These are phyloP conservation scores for Drosophila prostipennis DNA, from an alignment of 2,888 invertebrate species.

Conservation along the genomic window DNA sequence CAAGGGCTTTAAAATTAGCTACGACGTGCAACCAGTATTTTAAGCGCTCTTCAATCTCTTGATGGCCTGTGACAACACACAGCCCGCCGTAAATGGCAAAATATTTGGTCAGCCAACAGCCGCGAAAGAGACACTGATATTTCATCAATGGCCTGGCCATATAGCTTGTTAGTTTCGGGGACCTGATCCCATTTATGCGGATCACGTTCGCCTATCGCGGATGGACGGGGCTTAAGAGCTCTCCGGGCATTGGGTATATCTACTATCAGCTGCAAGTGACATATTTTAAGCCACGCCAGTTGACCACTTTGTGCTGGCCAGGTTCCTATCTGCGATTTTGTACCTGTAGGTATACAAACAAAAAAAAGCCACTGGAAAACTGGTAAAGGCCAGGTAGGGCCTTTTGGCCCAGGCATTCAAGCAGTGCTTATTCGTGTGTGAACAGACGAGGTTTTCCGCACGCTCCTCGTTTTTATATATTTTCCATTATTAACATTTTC, in stretches of 20 bases:
- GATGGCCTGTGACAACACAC: slow-evolving; percentile 47
- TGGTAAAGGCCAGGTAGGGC: slow-evolving; percentile 18
- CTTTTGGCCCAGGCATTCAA: neutral
- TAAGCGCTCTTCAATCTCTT: neutral
- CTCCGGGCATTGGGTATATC: slow-evolving; percentile 13
- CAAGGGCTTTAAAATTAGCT: neutral
- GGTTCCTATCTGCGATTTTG: slow-evolving; percentile 26
- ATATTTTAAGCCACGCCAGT: slow-evolving; percentile 39
- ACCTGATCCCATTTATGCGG: slow-evolving; percentile 15
- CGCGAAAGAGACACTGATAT: slow-evolving; percentile 34
- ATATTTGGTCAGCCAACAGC: slow-evolving; percentile 14
- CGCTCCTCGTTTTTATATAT: slow-evolving; percentile 10
- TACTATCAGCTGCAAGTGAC: slow-evolving; percentile 41
- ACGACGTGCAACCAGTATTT: neutral
- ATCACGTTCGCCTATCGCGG: slow-evolving; percentile 23
- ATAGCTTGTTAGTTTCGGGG: slow-evolving; percentile 11
- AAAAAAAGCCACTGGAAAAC: neutral
- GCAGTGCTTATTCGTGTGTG: slow-evolving; percentile 36
- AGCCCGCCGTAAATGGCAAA: slow-evolving; percentile 37
- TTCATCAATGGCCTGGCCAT: slow-evolving; percentile 47
- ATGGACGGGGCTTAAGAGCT: slow-evolving; percentile 29
- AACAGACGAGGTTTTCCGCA: slow-evolving; percentile 35
- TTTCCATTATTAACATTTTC: slow-evolving; percentile 12
- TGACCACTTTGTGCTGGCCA: slow-evolving; percentile 24
- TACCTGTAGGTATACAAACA: neutral